Evolutionary conservation across 2,113 vertebrate species (phyloP).

Genomic region (Terrapene triunguis): DNA sequence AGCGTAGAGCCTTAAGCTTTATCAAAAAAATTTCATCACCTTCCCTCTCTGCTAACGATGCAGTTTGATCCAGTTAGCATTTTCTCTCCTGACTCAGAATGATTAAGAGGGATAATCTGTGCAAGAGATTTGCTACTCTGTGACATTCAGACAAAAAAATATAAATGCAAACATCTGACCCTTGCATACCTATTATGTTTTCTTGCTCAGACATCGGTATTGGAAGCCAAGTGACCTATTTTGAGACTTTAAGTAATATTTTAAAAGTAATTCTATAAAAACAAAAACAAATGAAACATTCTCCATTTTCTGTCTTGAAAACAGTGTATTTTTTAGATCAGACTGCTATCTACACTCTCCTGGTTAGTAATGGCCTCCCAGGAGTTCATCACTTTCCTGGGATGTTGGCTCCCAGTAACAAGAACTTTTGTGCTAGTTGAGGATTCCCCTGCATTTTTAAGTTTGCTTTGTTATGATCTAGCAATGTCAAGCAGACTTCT

Average conservation of each 20-base stretch:
- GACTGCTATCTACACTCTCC: neutral
- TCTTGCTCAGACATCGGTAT: neutral
- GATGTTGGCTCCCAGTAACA: neutral
- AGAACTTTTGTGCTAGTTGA: neutral
- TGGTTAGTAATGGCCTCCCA: neutral
- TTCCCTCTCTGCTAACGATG: neutral
- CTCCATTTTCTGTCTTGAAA: conserved; percentile 3
- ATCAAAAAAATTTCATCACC: neutral
- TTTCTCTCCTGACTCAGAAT: neutral
- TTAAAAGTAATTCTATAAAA: neutral
- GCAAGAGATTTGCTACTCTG: neutral
- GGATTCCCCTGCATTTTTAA: neutral
- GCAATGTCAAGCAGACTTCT: neutral
- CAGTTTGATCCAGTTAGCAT: neutral
- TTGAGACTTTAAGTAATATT: neutral
- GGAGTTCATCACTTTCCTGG: neutral
- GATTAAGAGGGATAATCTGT: neutral
- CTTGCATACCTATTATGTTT: neutral
- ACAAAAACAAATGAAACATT: neutral
- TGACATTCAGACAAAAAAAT: neutral
- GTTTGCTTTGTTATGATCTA: neutral
- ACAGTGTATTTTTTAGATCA: neutral
- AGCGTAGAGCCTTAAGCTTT: neutral
- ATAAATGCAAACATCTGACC: neutral
- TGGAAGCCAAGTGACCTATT: neutral